Percentiles rank a stretch among this genome's conserved stretches.
Conservation (phyloP, 2,113 vertebrate species). For the Microcebus tavaratra region DNA sequence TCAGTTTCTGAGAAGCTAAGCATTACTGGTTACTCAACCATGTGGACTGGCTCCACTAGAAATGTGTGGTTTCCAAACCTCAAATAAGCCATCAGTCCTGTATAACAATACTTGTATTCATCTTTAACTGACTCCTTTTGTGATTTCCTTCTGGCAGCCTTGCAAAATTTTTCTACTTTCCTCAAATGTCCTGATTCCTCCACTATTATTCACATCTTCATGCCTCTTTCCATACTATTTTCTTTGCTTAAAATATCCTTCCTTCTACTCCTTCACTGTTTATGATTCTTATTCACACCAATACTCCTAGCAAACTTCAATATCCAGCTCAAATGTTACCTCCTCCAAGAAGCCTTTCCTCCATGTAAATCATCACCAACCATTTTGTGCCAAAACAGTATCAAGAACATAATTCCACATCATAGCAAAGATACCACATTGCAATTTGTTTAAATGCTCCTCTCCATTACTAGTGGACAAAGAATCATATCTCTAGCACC, state of each 20-base stretch:
- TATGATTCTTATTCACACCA: neutral
- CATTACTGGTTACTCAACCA: slow-evolving; percentile 19
- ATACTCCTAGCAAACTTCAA: neutral
- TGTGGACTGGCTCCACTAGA: neutral
- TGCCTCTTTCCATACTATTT: neutral
- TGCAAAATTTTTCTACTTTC: slow-evolving; percentile 28
- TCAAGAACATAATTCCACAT: neutral
- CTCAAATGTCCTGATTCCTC: neutral
- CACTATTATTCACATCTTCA: slow-evolving; percentile 13
- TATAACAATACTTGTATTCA: slow-evolving; percentile 26
- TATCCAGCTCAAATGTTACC: neutral
- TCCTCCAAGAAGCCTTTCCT: slow-evolving; percentile 18
- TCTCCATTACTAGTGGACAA: neutral
- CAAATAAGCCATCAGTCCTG: neutral
- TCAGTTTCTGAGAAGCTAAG: slow-evolving; percentile 53
- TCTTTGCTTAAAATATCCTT: slow-evolving; percentile 33
- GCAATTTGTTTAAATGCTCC: neutral
- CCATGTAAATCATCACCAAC: neutral
- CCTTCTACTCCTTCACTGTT: neutral
- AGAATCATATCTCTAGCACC: neutral
- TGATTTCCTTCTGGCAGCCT: slow-evolving; percentile 23
- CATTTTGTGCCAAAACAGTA: neutral
- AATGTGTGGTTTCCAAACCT: slow-evolving; percentile 37
- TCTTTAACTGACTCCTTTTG: slow-evolving; percentile 56
- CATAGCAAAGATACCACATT: neutral